phyloP scores from a whole-genome alignment of 1,140 invertebrate species.

The Panonychus citri region DNA sequence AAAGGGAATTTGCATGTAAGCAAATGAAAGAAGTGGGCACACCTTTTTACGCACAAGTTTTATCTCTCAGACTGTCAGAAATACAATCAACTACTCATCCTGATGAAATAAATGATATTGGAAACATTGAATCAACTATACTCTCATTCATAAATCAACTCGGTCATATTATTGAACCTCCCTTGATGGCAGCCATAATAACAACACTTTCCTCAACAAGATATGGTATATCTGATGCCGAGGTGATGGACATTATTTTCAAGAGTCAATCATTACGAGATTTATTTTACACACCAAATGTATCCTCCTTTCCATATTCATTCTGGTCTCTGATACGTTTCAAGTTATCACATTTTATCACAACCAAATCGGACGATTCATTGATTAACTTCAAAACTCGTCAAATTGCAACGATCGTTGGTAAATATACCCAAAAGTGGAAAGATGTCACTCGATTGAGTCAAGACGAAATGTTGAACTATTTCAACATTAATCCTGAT shows the following conservation, averaged over 20 bases:
- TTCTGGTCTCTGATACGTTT: neutral
- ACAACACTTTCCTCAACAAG: neutral
- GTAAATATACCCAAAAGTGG: neutral
- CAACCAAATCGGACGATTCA: too few relatives aligned
- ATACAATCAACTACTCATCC: neutral
- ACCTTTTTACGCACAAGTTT: neutral
- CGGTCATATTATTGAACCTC: neutral
- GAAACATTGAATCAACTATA: neutral
- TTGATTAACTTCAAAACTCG: too few relatives aligned
- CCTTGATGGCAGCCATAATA: neutral
- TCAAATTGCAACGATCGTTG: too few relatives aligned
- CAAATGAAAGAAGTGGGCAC: neutral
- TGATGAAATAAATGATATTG: neutral
- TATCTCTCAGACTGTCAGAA: neutral
- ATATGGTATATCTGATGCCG: neutral
- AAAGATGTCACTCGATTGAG: neutral
- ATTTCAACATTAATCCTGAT: neutral
- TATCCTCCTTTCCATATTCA: neutral
- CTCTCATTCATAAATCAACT: neutral
- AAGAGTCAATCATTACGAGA: neutral
- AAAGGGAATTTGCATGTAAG: neutral
- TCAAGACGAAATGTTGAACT: neutral
- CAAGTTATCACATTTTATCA: neutral
- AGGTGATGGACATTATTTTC: neutral
- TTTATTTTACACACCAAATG: neutral